Percentiles rank a stretch among this genome's conserved stretches.
phyloP scores from a whole-genome alignment of 2,113 vertebrate genomes.

The Microtus ochrogaster region DNA sequence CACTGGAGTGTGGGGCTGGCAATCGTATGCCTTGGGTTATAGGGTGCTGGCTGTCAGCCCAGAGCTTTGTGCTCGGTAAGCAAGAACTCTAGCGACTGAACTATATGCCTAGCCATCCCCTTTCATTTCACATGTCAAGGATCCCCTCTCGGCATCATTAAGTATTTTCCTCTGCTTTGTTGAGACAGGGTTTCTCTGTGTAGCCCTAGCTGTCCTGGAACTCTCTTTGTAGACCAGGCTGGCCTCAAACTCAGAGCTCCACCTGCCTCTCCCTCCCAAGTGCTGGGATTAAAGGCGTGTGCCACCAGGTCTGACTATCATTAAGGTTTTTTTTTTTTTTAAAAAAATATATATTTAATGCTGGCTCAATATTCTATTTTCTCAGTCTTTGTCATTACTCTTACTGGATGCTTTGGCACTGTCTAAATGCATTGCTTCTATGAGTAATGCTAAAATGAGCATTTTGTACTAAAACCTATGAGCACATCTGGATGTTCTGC shows the following conservation, averaged over 20 bases:
- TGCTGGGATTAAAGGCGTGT: neutral
- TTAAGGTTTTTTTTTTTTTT: neutral
- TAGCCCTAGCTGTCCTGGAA: too few relatives aligned
- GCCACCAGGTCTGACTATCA: neutral
- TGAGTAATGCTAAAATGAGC: slow-evolving; percentile 40
- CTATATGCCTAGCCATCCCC: too few relatives aligned
- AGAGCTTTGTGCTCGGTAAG: neutral
- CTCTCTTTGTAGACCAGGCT: too few relatives aligned
- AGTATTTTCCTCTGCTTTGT: too few relatives aligned
- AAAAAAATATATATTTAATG: neutral
- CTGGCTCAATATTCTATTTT: neutral
- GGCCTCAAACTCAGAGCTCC: neutral
- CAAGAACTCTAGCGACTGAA: neutral
- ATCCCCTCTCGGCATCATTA: too few relatives aligned
- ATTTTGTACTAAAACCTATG: neutral
- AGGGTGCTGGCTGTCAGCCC: neutral
- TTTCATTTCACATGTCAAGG: too few relatives aligned
- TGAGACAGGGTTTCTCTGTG: too few relatives aligned
- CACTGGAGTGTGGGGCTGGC: neutral
- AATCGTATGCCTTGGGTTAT: neutral
- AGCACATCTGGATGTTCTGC: neutral
- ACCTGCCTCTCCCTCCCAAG: neutral
- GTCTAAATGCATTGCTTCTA: slow-evolving; percentile 20
- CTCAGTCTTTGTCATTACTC: neutral
- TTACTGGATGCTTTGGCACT: slow-evolving; percentile 1